Evolutionary conservation across 2,113 vertebrate species (phyloP), one percentile per base, ranked within the genome.

Genomic region (Riparia riparia): DNA sequence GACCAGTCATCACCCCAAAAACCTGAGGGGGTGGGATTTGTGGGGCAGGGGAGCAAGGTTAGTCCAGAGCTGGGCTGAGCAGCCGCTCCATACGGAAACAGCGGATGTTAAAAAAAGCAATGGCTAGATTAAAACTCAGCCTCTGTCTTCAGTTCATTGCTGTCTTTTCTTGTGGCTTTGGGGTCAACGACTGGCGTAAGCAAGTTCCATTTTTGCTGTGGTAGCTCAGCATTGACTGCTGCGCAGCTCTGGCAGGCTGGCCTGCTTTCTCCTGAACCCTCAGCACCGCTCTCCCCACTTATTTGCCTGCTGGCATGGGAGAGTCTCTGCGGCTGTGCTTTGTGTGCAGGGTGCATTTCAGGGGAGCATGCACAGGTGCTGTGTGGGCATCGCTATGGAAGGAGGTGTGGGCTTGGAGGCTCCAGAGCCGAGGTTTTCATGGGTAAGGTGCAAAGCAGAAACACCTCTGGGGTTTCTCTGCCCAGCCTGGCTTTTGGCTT

Each of bases 1-100:
- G 14, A 60, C 16, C 58, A 49, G 26, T 31, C 45, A 74, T 94
- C 1, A 1, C 31, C 58, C 85, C 68, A 56, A 66, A 89, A 82
- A 54, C 28, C 26, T 34, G 78, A 53, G 37, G 53, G 1, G 1
- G 5, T 88, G 66, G 82, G 22, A 34, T 82, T 57, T 14, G 6
- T 6, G 17, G 39, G 53, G 45, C 49, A 60, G n/a, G 77, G 82
- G 82, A 32, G 12, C 13, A 18, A 45, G 37, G 51, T 29, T 73
- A 69, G 57, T 41, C 37, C 63, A 13, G 82, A 39, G 79, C 41
- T 47, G 54, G 39, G n/a, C 60, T 34, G 44, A 78, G 82, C 61
- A 63, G 51, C 54, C 0, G 0, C 49, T 82, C 32, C 4, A 3
- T 34, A 25, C 0, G 4, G 49, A 63, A 39, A 70, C 34, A 69